These are phyloP conservation scores for Planiliza haematocheilus DNA, from an alignment of 2,113 vertebrate species.

Conservation along the genomic window DNA sequence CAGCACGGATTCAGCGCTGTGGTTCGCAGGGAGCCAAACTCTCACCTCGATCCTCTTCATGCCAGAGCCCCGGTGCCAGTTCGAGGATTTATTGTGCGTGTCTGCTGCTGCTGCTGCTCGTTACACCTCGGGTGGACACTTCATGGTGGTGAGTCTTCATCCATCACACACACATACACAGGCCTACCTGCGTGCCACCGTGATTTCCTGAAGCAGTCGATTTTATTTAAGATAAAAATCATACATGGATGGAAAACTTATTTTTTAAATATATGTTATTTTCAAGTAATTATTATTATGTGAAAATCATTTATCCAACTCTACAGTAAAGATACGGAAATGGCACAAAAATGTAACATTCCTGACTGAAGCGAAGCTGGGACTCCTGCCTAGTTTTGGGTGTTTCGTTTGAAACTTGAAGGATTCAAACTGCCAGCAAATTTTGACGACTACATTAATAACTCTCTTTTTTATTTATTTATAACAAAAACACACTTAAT, in stretches of 20 bases:
- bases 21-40: conserved; percentile 74
- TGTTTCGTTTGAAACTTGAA: conserved; percentile 11
- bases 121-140: conserved; percentile 91
- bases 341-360: background rate
- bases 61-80: conserved; percentile 76
- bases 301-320: too few relatives aligned
- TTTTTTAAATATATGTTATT: conserved; percentile 1
- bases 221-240: background rate
- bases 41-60: conserved; percentile 74
- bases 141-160: conserved; percentile 92
- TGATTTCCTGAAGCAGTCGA: background rate
- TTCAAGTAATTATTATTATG: background rate
- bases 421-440: conserved; percentile 34
- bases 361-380: background rate
- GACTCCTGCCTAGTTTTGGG: background rate
- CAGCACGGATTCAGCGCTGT: conserved; percentile 48
- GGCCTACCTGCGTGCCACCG: conserved; percentile 2
- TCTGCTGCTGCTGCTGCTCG: conserved; percentile 88
- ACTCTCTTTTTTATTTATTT: background rate
- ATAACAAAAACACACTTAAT: too few relatives aligned
- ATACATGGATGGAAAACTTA: too few relatives aligned
- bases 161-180: conserved; percentile 48
- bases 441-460: conserved; percentile 24
- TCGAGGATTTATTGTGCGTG: conserved; percentile 87
- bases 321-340: background rate